Base-by-base conservation (phyloP, 2,797 vertebrate species). In the Enteromius unitaeniatus region DNA sequence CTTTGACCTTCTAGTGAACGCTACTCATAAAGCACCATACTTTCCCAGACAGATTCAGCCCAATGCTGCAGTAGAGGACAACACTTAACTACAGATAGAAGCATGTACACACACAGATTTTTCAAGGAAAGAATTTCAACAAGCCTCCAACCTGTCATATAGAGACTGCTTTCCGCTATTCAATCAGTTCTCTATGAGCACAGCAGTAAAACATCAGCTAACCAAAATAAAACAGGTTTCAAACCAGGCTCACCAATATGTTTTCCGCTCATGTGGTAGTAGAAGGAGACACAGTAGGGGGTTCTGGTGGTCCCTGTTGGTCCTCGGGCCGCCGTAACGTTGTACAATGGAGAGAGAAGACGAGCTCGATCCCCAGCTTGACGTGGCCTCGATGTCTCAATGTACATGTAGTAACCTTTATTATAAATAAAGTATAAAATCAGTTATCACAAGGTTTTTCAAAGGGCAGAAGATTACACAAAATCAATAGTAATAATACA, bases 251-350 rank as follows among this genome's bases (percentile, higher is more conserved):
- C 93, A 99, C 98, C 98, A 0, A 99, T 99, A 92, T 99, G 97
- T 89, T 97, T 98, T 86, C 98, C 98, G 0, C 97, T 98, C 97
- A 99, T 99, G 93, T 99, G 97, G 92, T 99, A 99, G 94, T 96
- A 99, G 94, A 98, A 99, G 85, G 97, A 98, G 91, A 99, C 94
- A 4, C 98, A 99, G 93, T 97, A 97, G 4, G 96, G 96, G 10
- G 91, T 89, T 75, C 93, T 91, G 70, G 87, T 87, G 1, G 93
- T 91, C 15, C 93, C 93, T 47, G 93, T 92, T 53, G 94, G 94
- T 15, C 94, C 93, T 84, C 93, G 96, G 88, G 94, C 92, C 15
- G 90, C 89, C 0, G 96, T 96, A 85, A 97, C 96, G 2, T 99
- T 99, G 93, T 97, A 99, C 86, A 98, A 94, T 1, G 97, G 98